A percentile compares a stretch with the other conserved stretches of the same genome.
Conservation (phyloP, 2,797 vertebrate genomes). For the Myotis myotis region DNA sequence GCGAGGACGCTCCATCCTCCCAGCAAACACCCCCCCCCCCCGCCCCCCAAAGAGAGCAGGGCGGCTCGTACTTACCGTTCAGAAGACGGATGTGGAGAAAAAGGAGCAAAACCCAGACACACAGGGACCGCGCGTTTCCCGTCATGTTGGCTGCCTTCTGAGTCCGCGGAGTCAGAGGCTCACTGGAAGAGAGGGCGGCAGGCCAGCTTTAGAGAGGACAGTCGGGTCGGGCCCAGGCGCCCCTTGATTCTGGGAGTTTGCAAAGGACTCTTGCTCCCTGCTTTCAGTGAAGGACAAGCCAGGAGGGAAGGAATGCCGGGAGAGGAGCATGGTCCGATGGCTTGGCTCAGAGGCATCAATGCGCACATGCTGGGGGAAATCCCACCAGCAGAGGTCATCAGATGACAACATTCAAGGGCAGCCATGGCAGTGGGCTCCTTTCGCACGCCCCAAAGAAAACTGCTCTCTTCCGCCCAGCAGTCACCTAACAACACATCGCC, state of each 20-base stretch:
- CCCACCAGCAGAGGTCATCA: slow-evolving; percentile 75
- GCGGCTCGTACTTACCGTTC: slow-evolving; percentile 76
- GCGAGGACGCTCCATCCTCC: not conserved
- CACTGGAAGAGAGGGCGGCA: slow-evolving; percentile 79
- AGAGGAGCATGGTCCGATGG: slow-evolving; percentile 44
- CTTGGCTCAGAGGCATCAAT: not conserved
- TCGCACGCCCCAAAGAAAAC: not conserved
- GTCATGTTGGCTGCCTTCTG: slow-evolving; percentile 74
- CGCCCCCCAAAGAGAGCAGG: not conserved
- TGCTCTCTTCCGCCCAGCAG: not conserved
- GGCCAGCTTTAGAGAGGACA: slow-evolving; percentile 12
- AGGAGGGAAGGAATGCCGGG: slow-evolving; percentile 63
- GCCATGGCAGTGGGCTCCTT: not conserved
- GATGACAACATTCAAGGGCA: slow-evolving; percentile 29
- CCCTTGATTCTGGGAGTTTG: slow-evolving; percentile 42
- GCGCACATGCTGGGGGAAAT: slow-evolving; percentile 6
- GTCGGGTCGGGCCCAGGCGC: not conserved
- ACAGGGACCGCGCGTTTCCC: slow-evolving; percentile 58
- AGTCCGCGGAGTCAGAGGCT: slow-evolving; percentile 65
- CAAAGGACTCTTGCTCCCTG: slow-evolving; percentile 45
- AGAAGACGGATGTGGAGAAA: slow-evolving; percentile 62
- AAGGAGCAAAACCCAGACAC: slow-evolving; percentile 75
- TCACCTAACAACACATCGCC: not conserved
- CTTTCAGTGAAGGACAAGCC: slow-evolving; percentile 58
- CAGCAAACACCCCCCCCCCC: not conserved